Evolutionary conservation across 2,888 invertebrate species (phyloP), one percentile per base, ranked within the genome.

Genomic region (Hypolimnas misippus): DNA sequence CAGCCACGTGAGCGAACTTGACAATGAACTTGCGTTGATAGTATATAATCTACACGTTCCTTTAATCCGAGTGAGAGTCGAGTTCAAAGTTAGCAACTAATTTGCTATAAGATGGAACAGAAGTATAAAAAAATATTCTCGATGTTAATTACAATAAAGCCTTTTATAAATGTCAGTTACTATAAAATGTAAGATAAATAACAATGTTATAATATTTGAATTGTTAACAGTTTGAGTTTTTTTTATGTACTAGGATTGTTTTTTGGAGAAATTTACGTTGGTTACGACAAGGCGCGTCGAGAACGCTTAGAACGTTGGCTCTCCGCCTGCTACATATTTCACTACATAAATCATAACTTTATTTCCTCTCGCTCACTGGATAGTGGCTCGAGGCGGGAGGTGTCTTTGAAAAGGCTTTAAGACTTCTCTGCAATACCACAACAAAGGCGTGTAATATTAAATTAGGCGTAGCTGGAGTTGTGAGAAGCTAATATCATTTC

Each of bases 271-370:
- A 86, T 84, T 78, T 85, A 84, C 81, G 78, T 77, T 81, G 81
- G 79, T 80, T 83, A 73, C 77, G 81, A 76, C 84, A 84, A 77
- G 76, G 77, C 78, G 80, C 78, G 77, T 77, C 75, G 74, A 73
- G 72, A 66, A 57, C 70, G 81, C 78, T 82, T 76, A 81, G 76
- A 78, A 79, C 78, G 76, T 73, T 78, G 60, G 77, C 75, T 73
- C 78, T 76, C 78, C 75, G 73, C 73, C 75, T 76, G 80, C 79
- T 84, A 87, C 87, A 89, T 88, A 91, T 89, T 89, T 88, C 86
- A 84, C 83, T 86, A 85, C 85, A 89, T 91, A 91, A 89, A 90
- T 91, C 89, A 90, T 87, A 90, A 89, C 86, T 90, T 90, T 89
- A 90, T 90, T 90, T 89, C 90, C 90, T 89, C 86, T 87, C 86